phyloP scores from a whole-genome alignment of 1,140 invertebrate species.

The Stegodyphus dumicola region DNA sequence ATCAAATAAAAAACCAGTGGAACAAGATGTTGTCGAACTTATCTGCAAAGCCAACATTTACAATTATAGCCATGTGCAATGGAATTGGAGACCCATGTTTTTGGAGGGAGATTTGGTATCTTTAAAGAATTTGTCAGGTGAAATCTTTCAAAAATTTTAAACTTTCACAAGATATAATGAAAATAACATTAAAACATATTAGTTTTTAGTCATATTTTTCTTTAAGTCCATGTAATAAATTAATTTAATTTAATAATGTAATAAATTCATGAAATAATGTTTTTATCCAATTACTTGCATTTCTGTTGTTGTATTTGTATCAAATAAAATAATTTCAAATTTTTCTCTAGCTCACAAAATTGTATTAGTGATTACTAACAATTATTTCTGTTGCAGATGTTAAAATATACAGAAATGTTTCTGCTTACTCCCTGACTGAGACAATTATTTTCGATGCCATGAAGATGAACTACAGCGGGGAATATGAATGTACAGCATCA shows the following conservation, averaged over 20 bases:
- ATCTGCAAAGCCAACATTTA: conserved; percentile 61
- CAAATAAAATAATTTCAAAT: no score
- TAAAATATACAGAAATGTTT: neutral
- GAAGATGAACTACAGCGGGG: conserved; percentile 23
- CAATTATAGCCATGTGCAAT: conserved; percentile 59
- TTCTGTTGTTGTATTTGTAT: no score
- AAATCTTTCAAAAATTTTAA: no score
- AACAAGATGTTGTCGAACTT: conserved; percentile 56
- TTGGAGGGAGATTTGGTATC: neutral
- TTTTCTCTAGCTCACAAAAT: no score
- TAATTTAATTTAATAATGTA: no score
- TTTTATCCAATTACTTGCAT: no score
- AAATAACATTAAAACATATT: no score
- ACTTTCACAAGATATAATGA: no score
- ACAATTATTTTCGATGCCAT: conserved; percentile 13
- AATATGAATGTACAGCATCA: conserved; percentile 29
- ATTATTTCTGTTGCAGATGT: conserved; percentile 39
- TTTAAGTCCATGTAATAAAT: no score
- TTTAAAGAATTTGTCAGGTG: conserved; percentile 39
- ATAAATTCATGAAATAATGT: no score
- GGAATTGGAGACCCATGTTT: conserved; percentile 59
- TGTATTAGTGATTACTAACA: no score
- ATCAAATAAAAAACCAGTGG: conserved; percentile 58
- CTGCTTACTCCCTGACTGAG: conserved; percentile 9
- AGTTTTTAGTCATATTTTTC: no score